Percentiles rank a stretch among this genome's conserved stretches.
Evolutionary conservation across 2,888 invertebrate genomes (phyloP).

Genomic region (Rotaria sp.): DNA sequence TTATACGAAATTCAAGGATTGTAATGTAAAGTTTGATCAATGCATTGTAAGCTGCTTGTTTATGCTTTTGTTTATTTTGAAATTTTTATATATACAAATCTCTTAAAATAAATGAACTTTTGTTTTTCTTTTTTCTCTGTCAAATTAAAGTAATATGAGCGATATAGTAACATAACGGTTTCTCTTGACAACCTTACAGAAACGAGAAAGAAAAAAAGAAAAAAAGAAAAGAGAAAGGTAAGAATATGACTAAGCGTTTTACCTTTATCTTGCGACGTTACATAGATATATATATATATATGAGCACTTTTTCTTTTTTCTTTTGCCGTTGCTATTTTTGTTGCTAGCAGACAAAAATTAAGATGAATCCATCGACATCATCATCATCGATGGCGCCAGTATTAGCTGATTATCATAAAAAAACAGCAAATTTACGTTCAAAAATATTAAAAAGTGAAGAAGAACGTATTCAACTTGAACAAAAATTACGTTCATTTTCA

Average conservation of each 20-base stretch:
- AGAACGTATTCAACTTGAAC: background rate
- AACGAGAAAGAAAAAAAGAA: background rate
- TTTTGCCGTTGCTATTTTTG: background rate
- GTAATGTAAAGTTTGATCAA: background rate
- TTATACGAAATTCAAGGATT: background rate
- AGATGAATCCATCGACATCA: background rate
- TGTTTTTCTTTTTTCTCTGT: background rate
- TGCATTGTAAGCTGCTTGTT: background rate
- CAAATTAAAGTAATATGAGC: background rate
- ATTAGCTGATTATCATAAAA: background rate
- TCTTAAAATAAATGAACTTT: background rate
- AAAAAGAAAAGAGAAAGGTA: background rate
- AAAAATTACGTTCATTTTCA: background rate
- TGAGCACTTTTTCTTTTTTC: background rate
- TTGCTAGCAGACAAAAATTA: background rate
- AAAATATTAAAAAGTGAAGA: conserved; percentile 29
- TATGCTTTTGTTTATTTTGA: background rate
- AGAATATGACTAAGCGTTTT: background rate
- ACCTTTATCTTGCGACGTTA: background rate
- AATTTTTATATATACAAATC: background rate
- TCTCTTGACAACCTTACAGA: background rate
- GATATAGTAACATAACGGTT: background rate
- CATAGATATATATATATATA: too few species aligned
- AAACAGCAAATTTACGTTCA: background rate
- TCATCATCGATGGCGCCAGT: background rate